phyloP scores from a whole-genome alignment of 1,140 invertebrate species.

The Sweltsa coloradensis region DNA sequence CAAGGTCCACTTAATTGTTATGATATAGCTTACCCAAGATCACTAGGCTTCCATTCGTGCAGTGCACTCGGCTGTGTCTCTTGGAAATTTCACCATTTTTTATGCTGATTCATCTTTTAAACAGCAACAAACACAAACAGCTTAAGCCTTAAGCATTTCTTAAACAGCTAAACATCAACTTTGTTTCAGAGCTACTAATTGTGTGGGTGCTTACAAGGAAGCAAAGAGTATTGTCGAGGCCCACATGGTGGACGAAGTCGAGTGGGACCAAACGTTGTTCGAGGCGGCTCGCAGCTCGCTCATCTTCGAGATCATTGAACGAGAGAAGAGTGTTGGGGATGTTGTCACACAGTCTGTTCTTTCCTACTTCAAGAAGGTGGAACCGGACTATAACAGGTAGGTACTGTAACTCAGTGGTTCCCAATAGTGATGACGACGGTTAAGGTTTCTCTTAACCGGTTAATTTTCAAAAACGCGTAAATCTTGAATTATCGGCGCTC shows the following conservation, averaged over 20 bases:
- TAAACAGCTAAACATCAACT: no score
- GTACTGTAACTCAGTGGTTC: slow-evolving; percentile 3
- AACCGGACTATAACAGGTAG: slow-evolving; percentile 55
- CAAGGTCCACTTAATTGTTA: no score
- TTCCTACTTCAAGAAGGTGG: slow-evolving; percentile 54
- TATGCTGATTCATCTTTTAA: no score
- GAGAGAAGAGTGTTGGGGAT: slow-evolving; percentile 62
- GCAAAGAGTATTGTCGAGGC: slow-evolving; percentile 60
- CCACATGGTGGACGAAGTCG: slow-evolving; percentile 41
- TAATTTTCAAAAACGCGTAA: neutral
- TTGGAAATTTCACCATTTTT: no score
- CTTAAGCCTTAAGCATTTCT: no score
- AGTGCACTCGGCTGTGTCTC: no score
- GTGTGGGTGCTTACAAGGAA: slow-evolving; percentile 62
- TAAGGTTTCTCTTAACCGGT: slow-evolving; percentile 9
- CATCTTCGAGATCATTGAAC: slow-evolving; percentile 70
- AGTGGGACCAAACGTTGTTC: slow-evolving; percentile 60
- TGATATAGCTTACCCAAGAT: no score
- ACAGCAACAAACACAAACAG: no score
- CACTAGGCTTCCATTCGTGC: no score
- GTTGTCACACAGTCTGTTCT: slow-evolving; percentile 55
- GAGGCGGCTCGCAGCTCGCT: slow-evolving; percentile 74
- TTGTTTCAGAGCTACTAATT: slow-evolving; percentile 64
- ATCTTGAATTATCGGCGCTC: neutral
- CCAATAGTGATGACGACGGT: neutral